phyloP scores from a whole-genome alignment of 2,113 vertebrate genomes.

The Mola mola region DNA sequence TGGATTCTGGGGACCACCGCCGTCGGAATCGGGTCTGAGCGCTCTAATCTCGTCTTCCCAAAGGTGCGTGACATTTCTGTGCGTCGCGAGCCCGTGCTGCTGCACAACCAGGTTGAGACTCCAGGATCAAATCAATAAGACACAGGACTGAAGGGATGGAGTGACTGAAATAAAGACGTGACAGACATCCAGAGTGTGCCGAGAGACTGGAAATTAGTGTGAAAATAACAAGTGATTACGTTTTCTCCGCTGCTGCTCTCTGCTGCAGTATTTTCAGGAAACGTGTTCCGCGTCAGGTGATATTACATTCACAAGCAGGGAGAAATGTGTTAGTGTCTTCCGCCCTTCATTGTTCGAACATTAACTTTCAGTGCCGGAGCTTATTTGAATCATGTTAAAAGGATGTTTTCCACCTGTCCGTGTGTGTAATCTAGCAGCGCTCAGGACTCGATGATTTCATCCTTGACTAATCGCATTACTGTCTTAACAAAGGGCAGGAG shows the following conservation, averaged over 20 bases:
- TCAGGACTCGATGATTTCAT: background rate
- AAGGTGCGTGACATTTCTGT: constrained; percentile 62
- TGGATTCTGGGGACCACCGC: constrained; percentile 10
- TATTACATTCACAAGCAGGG: constrained; percentile 8
- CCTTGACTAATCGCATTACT: constrained; percentile 3
- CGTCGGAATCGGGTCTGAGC: constrained; percentile 29
- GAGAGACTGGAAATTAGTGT: constrained; percentile 10
- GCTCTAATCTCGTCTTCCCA: constrained; percentile 57
- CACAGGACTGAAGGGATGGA: constrained; percentile 20
- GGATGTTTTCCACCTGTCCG: constrained; percentile 25
- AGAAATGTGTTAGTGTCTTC: background rate
- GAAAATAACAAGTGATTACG: background rate
- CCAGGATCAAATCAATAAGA: constrained; percentile 50
- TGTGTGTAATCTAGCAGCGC: constrained; percentile 3
- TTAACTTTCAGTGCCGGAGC: constrained; percentile 17
- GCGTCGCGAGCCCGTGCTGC: constrained; percentile 44
- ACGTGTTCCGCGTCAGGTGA: background rate
- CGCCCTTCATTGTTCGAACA: constrained; percentile 7
- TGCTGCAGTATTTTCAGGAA: constrained; percentile 23
- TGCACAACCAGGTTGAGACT: constrained; percentile 25
- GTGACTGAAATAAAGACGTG: constrained; percentile 1
- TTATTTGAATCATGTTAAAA: constrained; percentile 16
- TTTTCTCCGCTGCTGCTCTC: background rate
- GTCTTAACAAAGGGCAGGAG: constrained; percentile 4
- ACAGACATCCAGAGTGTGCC: background rate